These are phyloP conservation scores for Cylas formicarius DNA, from an alignment of 1,140 invertebrate species.

Conservation along the genomic window DNA sequence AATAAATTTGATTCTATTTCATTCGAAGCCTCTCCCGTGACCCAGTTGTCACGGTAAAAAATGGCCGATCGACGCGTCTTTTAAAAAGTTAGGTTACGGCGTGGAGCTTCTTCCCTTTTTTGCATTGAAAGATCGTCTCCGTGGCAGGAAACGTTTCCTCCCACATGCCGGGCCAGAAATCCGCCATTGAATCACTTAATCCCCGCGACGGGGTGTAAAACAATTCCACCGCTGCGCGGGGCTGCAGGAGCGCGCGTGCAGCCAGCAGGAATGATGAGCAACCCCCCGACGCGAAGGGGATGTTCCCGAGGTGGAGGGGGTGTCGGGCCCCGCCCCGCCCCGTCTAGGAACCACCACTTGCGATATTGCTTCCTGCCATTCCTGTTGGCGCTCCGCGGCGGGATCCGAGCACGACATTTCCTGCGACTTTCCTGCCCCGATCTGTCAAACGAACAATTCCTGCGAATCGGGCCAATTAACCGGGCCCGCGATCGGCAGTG, in stretches of 20 bases:
- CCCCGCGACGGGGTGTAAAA: no score
- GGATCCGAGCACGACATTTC: constrained; percentile 39
- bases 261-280: constrained; percentile 27
- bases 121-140: no score
- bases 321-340: constrained; percentile 34
- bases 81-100: no score
- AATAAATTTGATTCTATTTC: no score
- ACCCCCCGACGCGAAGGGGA: constrained; percentile 26
- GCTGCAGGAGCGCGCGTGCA: constrained; percentile 10
- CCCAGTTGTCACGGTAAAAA: no score
- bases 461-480: constrained; percentile 28
- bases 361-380: constrained; percentile 44
- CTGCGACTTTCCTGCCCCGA: constrained; percentile 33
- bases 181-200: no score
- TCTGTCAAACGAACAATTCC: constrained; percentile 29
- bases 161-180: no score
- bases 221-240: constrained; percentile 6
- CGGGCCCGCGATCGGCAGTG: constrained; percentile 19
- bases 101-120: no score
- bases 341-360: constrained; percentile 42
- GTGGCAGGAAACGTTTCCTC: no score
- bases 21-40: no score
- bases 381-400: constrained; percentile 40
- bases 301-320: constrained; percentile 25
- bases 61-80: no score